Base-by-base conservation (phyloP, 1,140 invertebrate species). In the Leptonema lineaticorne region DNA sequence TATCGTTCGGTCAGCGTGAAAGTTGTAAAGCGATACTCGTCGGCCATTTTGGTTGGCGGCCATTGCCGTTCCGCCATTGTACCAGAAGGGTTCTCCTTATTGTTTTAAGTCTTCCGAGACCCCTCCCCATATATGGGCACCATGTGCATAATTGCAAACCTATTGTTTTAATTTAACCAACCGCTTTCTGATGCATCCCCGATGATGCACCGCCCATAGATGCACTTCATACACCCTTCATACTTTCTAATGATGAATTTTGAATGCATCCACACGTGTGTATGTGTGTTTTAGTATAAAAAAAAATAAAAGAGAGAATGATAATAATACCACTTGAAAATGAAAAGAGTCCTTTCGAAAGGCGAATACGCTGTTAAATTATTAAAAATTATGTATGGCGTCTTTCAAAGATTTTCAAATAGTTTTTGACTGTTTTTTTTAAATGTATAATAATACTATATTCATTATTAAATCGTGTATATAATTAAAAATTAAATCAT, bases 151-250 rank as follows among this genome's bases (percentile, higher is more conserved):
- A 62, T 62, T 16, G 29, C 24, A n/a, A 20, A 41, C 41, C 62
- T 46, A 64, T 64, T 64, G 62, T 64, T 64, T 64, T 64, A 64
- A 64, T 64, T 64, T 37, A 64, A 64, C 62, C 62, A 64, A 64
- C 62, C 62, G 45, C n/a, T n/a, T n/a, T n/a, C 22, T 1, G 27
- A 20, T 29, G 33, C 30, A 62, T 26, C 24, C n/a, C n/a, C 14
- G 56, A 3, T 41, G 24, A 53, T 26, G 59, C 33, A 9, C 59
- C 37, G 59, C 59, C 29, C 57, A 30, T 30, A 29, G 9, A 20
- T 53, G 48, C 48, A 22, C 48, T n/a, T 53, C 48, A 53, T 20
- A 53, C n/a, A 26, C 48, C 48, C 48, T 20, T 53, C 24, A n/a
- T 41, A 9, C 37, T 11, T 53, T 20, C 18, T 59, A 59, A 59